Evolutionary conservation across 92 coral and sea anemone genomes (phyloP).

Genomic region (Zoanthus gigantus): DNA sequence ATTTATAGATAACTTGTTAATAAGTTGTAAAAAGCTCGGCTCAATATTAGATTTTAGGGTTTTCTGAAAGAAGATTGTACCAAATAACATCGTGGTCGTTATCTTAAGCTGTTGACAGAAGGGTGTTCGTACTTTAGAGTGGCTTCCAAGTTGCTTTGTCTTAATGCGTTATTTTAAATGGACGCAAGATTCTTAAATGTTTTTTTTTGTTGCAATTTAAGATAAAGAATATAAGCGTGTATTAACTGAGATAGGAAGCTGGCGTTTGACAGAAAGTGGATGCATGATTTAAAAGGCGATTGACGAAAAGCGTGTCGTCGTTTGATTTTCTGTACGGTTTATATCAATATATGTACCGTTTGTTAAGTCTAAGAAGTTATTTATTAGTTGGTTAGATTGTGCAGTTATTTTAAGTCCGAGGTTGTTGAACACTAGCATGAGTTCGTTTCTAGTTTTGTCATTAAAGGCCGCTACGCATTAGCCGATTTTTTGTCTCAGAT

Average conservation of each 20-base stretch:
- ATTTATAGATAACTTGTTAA: not conserved
- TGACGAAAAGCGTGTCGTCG: not conserved
- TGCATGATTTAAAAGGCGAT: slow-evolving; percentile 29
- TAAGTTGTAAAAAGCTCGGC: not conserved
- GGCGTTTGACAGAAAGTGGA: slow-evolving; percentile 37
- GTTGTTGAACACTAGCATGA: slow-evolving; percentile 2
- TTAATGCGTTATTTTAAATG: slow-evolving; percentile 1
- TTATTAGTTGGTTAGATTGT: not conserved
- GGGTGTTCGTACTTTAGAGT: not conserved
- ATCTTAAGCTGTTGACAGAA: not conserved
- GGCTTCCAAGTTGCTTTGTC: not conserved
- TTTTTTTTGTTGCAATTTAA: slow-evolving; percentile 13
- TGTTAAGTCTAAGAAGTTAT: not conserved
- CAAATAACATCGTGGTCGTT: not conserved
- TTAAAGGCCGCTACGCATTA: too few relatives aligned
- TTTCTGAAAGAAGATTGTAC: slow-evolving; percentile 19
- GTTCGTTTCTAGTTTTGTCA: slow-evolving; percentile 23
- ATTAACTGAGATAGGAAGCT: not conserved
- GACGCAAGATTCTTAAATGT: not conserved
- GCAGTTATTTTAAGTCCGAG: not conserved
- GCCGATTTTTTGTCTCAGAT: too few relatives aligned
- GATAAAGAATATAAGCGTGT: slow-evolving; percentile 13
- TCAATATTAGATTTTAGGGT: not conserved
- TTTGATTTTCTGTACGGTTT: not conserved
- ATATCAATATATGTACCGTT: not conserved